Conservation (phyloP, 2,113 vertebrate genomes). For the Varanus komodoensis region DNA sequence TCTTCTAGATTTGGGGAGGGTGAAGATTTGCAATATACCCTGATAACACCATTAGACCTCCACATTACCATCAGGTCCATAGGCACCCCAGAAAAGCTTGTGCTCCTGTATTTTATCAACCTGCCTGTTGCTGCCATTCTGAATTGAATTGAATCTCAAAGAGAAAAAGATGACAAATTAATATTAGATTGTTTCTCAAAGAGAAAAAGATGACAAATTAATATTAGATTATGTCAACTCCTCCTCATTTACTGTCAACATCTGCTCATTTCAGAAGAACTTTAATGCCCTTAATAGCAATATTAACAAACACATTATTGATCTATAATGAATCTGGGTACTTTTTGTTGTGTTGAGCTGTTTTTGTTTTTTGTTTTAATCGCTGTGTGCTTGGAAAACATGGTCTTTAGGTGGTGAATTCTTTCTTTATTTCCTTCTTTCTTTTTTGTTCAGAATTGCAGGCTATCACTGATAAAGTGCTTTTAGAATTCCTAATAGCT, state of each 20-base stretch:
- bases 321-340: slow-evolving; percentile 50
- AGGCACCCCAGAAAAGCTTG: not conserved
- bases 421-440: slow-evolving; percentile 45
- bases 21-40: not conserved
- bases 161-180: slow-evolving; percentile 39
- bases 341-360: not conserved
- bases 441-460: slow-evolving; percentile 66
- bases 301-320: slow-evolving; percentile 64
- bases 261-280: slow-evolving; percentile 56
- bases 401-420: slow-evolving; percentile 74
- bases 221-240: slow-evolving; percentile 32
- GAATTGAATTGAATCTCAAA: not conserved
- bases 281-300: slow-evolving; percentile 7
- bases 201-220: slow-evolving; percentile 39
- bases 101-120: no score
- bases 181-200: slow-evolving; percentile 29
- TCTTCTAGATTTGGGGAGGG: not conserved
- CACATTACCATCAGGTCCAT: not conserved
- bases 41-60: not conserved
- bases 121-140: not conserved
- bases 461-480: slow-evolving; percentile 81
- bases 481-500: slow-evolving; percentile 81
- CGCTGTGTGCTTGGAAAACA: slow-evolving; percentile 56
- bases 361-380: no score
- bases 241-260: slow-evolving; percentile 38